Evolutionary conservation across 2,888 invertebrate species (phyloP).

Genomic region (Pterostichus niger): DNA sequence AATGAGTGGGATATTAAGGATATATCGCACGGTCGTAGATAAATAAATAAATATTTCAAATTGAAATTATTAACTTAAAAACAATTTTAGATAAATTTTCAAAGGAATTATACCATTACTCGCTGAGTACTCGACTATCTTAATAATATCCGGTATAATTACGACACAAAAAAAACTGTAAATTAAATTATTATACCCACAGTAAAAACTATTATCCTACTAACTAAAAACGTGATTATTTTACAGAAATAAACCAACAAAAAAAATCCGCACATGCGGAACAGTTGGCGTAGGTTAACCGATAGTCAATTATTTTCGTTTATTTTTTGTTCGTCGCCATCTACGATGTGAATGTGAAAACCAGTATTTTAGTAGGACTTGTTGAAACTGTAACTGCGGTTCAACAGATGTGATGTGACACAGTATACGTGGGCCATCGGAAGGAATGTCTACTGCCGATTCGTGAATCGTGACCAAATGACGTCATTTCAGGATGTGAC

Average conservation of each 20-base stretch:
- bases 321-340: constrained; percentile 22
- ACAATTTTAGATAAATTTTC: background rate
- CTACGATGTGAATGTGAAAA: constrained; percentile 11
- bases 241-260: background rate
- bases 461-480: constrained; percentile 19
- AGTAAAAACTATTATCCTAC: background rate
- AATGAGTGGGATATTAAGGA: too few relatives aligned
- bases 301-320: constrained; percentile 36
- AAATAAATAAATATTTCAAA: too few relatives aligned
- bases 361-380: constrained; percentile 17
- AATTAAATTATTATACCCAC: constrained; percentile 17
- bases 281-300: background rate
- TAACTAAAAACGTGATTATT: too few relatives aligned
- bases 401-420: constrained; percentile 39
- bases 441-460: constrained; percentile 2
- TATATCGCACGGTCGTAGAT: too few relatives aligned
- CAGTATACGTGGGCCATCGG: constrained; percentile 16
- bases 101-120: constrained; percentile 7
- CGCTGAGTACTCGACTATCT: background rate
- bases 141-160: constrained; percentile 33
- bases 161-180: background rate
- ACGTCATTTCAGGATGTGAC: constrained; percentile 12
- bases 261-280: background rate
- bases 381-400: background rate
- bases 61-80: too few relatives aligned